Percentiles rank a stretch among this genome's conserved stretches.
Evolutionary conservation across 2,113 vertebrate genomes (phyloP).

Genomic region (rat (Rattus norvegicus)): GRCr8 NC_086032.1:11871501-11872000

Average conservation of each 20-base stretch:
- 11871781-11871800: neutral
- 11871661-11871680: neutral
- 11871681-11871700: neutral
- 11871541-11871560: neutral
- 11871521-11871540: neutral
- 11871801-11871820: neutral
- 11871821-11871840: conserved; percentile 23
- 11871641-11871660: neutral
- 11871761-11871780: conserved; percentile 8
- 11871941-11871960: conserved; percentile 31
- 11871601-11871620: neutral
- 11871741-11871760: neutral
- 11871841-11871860: conserved; percentile 58
- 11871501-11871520: neutral
- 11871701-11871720: neutral
- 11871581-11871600: neutral
- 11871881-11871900: neutral
- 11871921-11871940: neutral
- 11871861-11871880: neutral
- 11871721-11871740: neutral
- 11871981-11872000: conserved; percentile 31
- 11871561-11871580: neutral
- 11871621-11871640: neutral
- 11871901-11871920: neutral
- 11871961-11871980: neutral